These are phyloP conservation scores for Papilio elwesi DNA, from an alignment of 2,888 invertebrate species.

Conservation along the genomic window DNA sequence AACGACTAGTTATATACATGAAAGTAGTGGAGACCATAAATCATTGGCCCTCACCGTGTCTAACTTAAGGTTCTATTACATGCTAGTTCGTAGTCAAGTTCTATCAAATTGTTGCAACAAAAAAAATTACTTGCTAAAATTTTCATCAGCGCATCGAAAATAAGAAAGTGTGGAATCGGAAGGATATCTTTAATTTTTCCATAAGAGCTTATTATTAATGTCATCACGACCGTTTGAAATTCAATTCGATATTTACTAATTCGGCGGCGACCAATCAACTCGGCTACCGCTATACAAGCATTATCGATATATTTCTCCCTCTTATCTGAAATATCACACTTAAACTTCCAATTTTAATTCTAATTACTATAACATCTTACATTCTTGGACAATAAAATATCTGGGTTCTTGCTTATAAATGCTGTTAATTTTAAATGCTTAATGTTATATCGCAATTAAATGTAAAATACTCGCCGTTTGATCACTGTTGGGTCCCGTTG, in stretches of 20 bases:
- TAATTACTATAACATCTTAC: neutral
- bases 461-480: neutral
- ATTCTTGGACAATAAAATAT: neutral
- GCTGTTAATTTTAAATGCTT: neutral
- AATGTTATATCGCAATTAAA: neutral
- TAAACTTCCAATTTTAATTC: neutral
- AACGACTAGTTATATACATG: no score
- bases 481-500: neutral
- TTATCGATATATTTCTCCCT: neutral
- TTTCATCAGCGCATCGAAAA: neutral
- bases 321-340: neutral
- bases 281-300: no score
- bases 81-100: no score
- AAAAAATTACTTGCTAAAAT: neutral
- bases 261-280: neutral
- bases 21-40: no score
- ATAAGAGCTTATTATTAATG: neutral
- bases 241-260: neutral
- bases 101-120: no score
- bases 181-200: neutral
- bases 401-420: neutral
- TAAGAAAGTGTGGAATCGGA: neutral
- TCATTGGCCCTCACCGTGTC: no score
- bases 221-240: neutral
- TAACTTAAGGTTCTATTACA: no score